These are phyloP conservation scores for Saccostrea glomerata DNA, from an alignment of 1,140 invertebrate genomes.

Conservation along the genomic window DNA sequence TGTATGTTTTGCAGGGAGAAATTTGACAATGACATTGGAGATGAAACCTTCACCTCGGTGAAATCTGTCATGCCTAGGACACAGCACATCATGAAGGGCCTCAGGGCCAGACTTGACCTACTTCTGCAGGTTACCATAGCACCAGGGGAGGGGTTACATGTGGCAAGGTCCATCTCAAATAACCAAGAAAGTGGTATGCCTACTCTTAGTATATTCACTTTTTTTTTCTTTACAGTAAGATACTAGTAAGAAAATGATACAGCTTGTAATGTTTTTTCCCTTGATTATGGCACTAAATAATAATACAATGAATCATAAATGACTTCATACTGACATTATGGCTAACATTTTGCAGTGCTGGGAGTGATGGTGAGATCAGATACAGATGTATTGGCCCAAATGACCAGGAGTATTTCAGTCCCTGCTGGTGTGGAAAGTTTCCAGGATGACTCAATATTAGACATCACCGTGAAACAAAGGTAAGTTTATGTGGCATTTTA, in stretches of 20 bases:
- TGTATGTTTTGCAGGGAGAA: constrained; percentile 68
- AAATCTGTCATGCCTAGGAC: constrained; percentile 67
- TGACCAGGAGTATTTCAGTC: constrained; percentile 70
- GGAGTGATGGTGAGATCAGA: constrained; percentile 75
- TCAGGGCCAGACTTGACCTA: constrained; percentile 74
- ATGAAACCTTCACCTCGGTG: neutral
- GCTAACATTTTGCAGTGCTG: constrained; percentile 36
- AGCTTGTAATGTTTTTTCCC: too few species aligned
- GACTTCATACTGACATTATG: neutral
- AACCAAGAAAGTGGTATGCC: constrained; percentile 17
- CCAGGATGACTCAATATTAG: constrained; percentile 71
- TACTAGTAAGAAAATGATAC: too few species aligned
- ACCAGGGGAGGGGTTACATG: constrained; percentile 50
- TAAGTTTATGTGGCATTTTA: neutral
- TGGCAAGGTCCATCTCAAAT: constrained; percentile 22
- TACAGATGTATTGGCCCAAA: constrained; percentile 69
- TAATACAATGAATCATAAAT: too few species aligned
- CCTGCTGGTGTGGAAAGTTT: constrained; percentile 68
- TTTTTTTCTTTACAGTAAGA: neutral
- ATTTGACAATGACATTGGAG: constrained; percentile 67
- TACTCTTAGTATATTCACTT: neutral
- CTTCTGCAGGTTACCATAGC: constrained; percentile 77
- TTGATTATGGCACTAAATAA: too few species aligned
- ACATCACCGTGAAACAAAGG: constrained; percentile 69
- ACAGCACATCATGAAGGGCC: constrained; percentile 70